Evolutionary conservation across 2,797 vertebrate species (phyloP).

Genomic region (Acanthurus leucopareius): DNA sequence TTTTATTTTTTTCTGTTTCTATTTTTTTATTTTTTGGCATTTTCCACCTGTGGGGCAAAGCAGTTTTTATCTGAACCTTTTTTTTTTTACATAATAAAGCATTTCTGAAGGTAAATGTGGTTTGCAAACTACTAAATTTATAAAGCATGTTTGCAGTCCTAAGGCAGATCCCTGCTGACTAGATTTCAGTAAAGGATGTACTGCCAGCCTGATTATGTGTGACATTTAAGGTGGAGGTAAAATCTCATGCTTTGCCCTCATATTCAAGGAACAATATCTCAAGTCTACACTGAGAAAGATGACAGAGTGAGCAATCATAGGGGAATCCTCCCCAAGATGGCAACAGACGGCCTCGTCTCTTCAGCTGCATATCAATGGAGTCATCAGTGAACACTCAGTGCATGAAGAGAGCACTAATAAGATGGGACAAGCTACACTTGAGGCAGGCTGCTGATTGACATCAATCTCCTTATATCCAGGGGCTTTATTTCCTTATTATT

Average conservation of each 20-base stretch:
- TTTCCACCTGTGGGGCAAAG: neutral
- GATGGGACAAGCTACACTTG: constrained; percentile 77
- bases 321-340: constrained; percentile 77
- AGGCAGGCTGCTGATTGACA: constrained; percentile 81
- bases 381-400: constrained; percentile 81
- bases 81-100: constrained; percentile 21
- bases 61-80: neutral
- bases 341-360: constrained; percentile 71
- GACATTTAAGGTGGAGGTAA: constrained; percentile 32
- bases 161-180: constrained; percentile 13
- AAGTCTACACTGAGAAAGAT: constrained; percentile 36
- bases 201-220: constrained; percentile 20
- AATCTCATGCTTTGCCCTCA: constrained; percentile 37
- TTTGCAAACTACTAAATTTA: constrained; percentile 3
- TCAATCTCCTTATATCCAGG: constrained; percentile 83
- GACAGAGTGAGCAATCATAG: constrained; percentile 75
- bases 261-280: constrained; percentile 51
- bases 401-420: constrained; percentile 80
- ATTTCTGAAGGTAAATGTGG: constrained; percentile 5
- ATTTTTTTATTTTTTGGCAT: neutral
- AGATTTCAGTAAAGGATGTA: constrained; percentile 19
- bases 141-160: neutral
- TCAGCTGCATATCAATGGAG: constrained; percentile 83
- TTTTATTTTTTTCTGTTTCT: neutral
- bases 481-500: constrained; percentile 85